phyloP scores from a whole-genome alignment of 2,888 invertebrate species.

The Fragum whitleyi region DNA sequence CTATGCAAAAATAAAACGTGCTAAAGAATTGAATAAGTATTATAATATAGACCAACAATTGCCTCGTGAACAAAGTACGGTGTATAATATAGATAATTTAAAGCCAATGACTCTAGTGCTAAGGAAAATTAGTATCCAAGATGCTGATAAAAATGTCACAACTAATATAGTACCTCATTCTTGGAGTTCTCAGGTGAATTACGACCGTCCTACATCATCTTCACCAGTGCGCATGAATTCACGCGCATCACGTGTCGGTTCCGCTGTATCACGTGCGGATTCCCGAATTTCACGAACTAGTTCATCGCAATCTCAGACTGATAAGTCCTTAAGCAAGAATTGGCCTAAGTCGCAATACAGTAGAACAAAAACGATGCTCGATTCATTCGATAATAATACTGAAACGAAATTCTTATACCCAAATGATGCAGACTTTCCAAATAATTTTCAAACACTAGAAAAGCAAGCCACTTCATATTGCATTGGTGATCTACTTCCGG shows the following conservation, averaged over 20 bases:
- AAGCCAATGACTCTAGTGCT: slow-evolving; percentile 62
- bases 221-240: slow-evolving; percentile 27
- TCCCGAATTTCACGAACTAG: slow-evolving; percentile 40
- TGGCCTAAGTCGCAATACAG: slow-evolving; percentile 7
- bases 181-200: slow-evolving; percentile 14
- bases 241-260: slow-evolving; percentile 42
- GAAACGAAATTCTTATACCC: slow-evolving; percentile 44
- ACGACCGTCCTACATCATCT: neutral
- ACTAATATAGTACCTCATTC: slow-evolving; percentile 10
- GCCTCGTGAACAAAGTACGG: slow-evolving; percentile 38
- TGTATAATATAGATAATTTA: slow-evolving; percentile 45
- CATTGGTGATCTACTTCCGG: slow-evolving; percentile 61
- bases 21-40: slow-evolving; percentile 56
- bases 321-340: neutral
- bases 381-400: neutral
- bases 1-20: slow-evolving; percentile 55
- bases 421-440: slow-evolving; percentile 38
- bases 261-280: slow-evolving; percentile 30
- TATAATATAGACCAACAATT: slow-evolving; percentile 31
- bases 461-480: slow-evolving; percentile 55
- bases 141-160: slow-evolving; percentile 47
- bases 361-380: neutral
- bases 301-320: slow-evolving; percentile 36
- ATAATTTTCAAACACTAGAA: slow-evolving; percentile 36
- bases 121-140: slow-evolving; percentile 64